These are phyloP conservation scores for Malthinus flaveolus DNA, from an alignment of 2,888 invertebrate species.

Conservation along the genomic window DNA sequence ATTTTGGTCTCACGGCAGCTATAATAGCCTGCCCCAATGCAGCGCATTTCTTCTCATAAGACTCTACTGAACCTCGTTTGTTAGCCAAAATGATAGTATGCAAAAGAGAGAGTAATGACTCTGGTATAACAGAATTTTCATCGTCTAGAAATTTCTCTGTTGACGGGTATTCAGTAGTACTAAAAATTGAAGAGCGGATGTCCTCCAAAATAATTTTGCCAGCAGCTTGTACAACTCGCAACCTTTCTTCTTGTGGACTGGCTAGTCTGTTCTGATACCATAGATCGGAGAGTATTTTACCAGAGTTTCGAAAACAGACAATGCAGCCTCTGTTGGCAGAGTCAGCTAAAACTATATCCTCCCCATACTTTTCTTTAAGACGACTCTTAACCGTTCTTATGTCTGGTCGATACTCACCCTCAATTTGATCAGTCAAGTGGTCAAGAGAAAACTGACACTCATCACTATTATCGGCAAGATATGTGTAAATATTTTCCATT, in stretches of 20 bases:
- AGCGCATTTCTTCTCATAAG: not conserved
- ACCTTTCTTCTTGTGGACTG: not conserved
- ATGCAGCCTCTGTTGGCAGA: not conserved
- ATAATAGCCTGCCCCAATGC: conserved; percentile 1
- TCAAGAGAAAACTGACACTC: conserved; percentile 18
- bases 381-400: not conserved
- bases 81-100: not conserved
- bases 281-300: conserved; percentile 1
- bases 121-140: not conserved
- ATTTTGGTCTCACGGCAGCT: not conserved
- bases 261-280: not conserved
- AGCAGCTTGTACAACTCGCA: conserved; percentile 3
- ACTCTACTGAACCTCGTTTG: not conserved
- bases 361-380: not conserved
- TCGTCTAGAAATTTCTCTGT: not conserved
- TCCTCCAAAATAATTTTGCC: not conserved
- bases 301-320: not conserved
- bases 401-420: conserved; percentile 3
- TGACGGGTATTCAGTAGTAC: not conserved
- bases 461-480: conserved; percentile 6
- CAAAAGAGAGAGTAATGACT: not conserved
- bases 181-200: not conserved
- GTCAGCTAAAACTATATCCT: not conserved
- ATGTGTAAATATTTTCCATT: conserved; percentile 25
- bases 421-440: conserved; percentile 15